Evolutionary conservation across 2,797 vertebrate species (phyloP).

Genomic region (Limnodromus scolopaceus): DNA sequence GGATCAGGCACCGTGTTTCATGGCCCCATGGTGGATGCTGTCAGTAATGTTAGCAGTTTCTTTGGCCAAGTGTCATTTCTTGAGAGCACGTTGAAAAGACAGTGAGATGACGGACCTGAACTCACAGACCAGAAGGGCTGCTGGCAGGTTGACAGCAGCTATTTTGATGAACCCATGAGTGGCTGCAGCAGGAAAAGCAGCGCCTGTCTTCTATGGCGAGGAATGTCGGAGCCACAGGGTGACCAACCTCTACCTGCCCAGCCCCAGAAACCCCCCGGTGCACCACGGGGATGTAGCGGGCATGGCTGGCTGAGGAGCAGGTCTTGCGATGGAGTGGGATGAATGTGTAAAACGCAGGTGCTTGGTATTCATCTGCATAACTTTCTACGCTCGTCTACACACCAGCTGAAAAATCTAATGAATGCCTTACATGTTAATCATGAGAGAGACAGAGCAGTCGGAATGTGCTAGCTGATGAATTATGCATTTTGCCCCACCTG

Average conservation of each 20-base stretch:
- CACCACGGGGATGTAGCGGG: background rate
- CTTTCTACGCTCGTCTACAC: background rate
- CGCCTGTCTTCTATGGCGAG: fast-evolving
- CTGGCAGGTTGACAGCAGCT: background rate
- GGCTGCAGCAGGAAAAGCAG: background rate
- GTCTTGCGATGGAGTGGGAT: background rate
- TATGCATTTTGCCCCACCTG: slow-evolving; percentile 60
- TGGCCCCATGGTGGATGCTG: background rate
- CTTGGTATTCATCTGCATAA: slow-evolving; percentile 30
- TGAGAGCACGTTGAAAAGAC: background rate
- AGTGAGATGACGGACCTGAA: background rate
- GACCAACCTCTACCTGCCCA: too few relatives aligned
- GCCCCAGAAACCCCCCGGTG: background rate
- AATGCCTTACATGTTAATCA: slow-evolving; percentile 7
- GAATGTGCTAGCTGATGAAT: slow-evolving; percentile 36
- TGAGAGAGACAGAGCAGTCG: background rate
- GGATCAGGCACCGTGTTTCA: background rate
- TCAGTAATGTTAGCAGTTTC: background rate
- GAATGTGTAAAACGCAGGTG: background rate
- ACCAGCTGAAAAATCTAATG: background rate
- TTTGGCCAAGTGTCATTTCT: background rate
- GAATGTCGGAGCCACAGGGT: background rate
- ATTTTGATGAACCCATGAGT: fast-evolving
- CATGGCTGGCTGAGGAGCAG: background rate
- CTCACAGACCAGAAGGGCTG: background rate